Percentiles rank a stretch among this genome's conserved stretches.
Conservation (phyloP, 2,888 invertebrate species). For the Oligia strigilis region DNA sequence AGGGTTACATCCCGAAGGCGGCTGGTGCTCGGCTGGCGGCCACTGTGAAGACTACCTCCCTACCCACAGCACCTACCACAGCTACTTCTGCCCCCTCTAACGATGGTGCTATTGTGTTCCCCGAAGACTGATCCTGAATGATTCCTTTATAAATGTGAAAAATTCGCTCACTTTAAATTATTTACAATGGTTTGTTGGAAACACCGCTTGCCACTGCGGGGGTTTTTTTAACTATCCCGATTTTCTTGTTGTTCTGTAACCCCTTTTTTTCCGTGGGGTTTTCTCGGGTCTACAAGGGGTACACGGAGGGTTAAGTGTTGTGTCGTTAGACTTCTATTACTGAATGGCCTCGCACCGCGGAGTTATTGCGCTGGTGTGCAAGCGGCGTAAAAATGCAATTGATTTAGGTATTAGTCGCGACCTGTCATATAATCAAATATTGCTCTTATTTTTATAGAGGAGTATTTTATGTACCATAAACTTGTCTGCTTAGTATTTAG, state of each 20-base stretch:
- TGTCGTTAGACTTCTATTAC: neutral
- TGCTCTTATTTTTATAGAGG: conserved; percentile 38
- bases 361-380: conserved; percentile 1
- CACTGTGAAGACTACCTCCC: conserved; percentile 55
- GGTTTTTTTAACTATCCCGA: neutral
- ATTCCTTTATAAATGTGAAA: conserved; percentile 24
- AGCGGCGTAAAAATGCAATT: conserved; percentile 6
- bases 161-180: conserved; percentile 15
- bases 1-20: conserved; percentile 76
- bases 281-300: neutral
- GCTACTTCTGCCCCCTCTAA: conserved; percentile 58
- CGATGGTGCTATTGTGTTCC: conserved; percentile 73
- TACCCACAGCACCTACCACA: conserved; percentile 52
- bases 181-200: conserved; percentile 23
- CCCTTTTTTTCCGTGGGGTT: neutral
- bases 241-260: neutral
- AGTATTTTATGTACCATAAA: conserved; percentile 40
- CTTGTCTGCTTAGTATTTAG: conserved; percentile 61
- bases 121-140: conserved; percentile 74
- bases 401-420: conserved; percentile 17
- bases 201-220: neutral
- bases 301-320: neutral
- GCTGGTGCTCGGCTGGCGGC: conserved; percentile 59
- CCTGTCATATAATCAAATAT: conserved; percentile 30
- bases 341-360: neutral